These are phyloP conservation scores for Acrocyrtus sp. DNA, from an alignment of 2,888 invertebrate genomes.

Conservation along the genomic window DNA sequence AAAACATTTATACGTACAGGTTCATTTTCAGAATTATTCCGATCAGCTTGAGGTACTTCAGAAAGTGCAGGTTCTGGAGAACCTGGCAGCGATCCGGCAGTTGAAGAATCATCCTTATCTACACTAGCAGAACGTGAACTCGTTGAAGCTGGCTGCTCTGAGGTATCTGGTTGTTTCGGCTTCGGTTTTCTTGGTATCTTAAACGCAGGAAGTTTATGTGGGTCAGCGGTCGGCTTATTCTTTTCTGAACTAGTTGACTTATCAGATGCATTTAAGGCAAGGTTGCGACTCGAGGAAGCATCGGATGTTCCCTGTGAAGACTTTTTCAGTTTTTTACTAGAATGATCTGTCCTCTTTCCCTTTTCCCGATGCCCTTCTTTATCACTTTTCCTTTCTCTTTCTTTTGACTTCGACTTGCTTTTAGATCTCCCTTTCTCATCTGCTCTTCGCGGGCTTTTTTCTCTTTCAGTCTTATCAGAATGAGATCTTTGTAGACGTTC, in stretches of 20 bases:
- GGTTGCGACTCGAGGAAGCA: too few species aligned
- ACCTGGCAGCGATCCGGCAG: constrained; percentile 27
- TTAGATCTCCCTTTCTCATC: not conserved
- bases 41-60: constrained; percentile 30
- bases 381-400: constrained; percentile 6
- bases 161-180: constrained; percentile 17
- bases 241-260: too few species aligned
- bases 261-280: too few species aligned
- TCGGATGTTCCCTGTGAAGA: too few species aligned
- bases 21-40: constrained; percentile 16
- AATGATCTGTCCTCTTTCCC: constrained; percentile 8
- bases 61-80: constrained; percentile 42
- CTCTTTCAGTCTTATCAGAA: constrained; percentile 36
- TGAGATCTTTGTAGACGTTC: constrained; percentile 30
- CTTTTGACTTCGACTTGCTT: not conserved
- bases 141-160: not conserved
- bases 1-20: constrained; percentile 13
- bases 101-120: constrained; percentile 13
- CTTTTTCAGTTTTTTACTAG: not conserved
- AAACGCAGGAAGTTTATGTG: constrained; percentile 26
- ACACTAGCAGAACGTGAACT: not conserved
- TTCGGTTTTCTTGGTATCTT: constrained; percentile 38
- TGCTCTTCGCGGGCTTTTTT: not conserved
- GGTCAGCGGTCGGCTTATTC: constrained; percentile 1
- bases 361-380: constrained; percentile 19